Base-by-base conservation (phyloP, 2,113 vertebrate genomes). In the Lepisosteus oculatus region DNA sequence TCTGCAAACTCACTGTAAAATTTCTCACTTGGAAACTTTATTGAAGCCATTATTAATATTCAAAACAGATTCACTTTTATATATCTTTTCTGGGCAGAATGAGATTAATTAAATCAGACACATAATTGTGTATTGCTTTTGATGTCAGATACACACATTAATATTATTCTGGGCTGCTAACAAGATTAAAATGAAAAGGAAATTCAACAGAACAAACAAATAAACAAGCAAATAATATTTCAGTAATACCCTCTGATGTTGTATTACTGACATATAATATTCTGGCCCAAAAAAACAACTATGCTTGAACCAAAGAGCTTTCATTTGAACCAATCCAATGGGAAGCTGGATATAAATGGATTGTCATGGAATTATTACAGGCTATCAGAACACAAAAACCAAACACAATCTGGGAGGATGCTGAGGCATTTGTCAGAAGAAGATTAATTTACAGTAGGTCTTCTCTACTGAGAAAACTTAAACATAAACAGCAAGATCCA, bases 341-440 rank as follows among this genome's bases (percentile, higher is more conserved):
- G 51, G 42, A 55, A 13, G 14, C 13, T 13, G 7, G 8, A 29
- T 15, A 55, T 72, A 67, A 72, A 55, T 15, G 71, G 71, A 72
- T 67, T 72, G 71, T 59, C 65, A 61, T 4, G 43, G 55, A 67
- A 72, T 72, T 67, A 72, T 56, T 72, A 65, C 55, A 56, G 43
- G 54, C n/a, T 43, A 61, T 72, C 43, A 8, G 64, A 56, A 45
- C 7, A 66, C 13, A 64, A 43, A 65, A 43, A 66, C 43, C 43
- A 66, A 66, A 66, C 63, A n/a, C 64, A 66, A 45, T 29, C 64
- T 43, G 4, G 55, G 15, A 55, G 43, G 63, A 15, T 8, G 15
- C 55, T 5, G 13, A 47, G 64, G 55, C 5, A 4, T 8, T 42
- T 12, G 29, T 66, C 71, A 59, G 42, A 4, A 41, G n/a, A 15